These are phyloP conservation scores for Propsilocerus akamusi DNA, from an alignment of 1,140 invertebrate species.

Conservation along the genomic window DNA sequence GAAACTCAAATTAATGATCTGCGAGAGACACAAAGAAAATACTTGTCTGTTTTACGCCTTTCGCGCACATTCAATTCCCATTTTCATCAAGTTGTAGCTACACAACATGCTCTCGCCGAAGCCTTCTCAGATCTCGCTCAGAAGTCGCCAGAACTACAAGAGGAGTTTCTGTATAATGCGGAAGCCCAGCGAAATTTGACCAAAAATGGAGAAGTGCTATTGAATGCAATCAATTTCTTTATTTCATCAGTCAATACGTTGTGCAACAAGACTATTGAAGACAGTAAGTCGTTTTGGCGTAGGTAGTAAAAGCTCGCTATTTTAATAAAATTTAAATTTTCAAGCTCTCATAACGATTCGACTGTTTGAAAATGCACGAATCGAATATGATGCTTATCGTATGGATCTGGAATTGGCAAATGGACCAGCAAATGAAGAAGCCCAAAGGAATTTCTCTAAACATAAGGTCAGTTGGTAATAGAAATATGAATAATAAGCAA, in stretches of 20 bases:
- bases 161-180: constrained; percentile 88
- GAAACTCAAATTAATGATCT: constrained; percentile 83
- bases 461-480: no score
- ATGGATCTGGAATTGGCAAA: constrained; percentile 65
- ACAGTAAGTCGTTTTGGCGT: no score
- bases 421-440: constrained; percentile 48
- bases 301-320: no score
- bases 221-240: constrained; percentile 89
- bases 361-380: constrained; percentile 81
- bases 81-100: constrained; percentile 75
- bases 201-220: constrained; percentile 82
- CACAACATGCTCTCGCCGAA: constrained; percentile 60
- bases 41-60: constrained; percentile 70
- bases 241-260: constrained; percentile 87
- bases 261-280: constrained; percentile 93
- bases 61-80: constrained; percentile 69
- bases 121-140: constrained; percentile 90
- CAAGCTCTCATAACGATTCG: constrained; percentile 66
- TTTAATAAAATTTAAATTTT: background rate
- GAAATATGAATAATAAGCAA: no score
- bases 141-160: constrained; percentile 85
- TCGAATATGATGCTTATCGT: constrained; percentile 94
- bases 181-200: constrained; percentile 85
- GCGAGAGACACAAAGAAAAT: constrained; percentile 86
- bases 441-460: constrained; percentile 60